Evolutionary conservation across 2,113 vertebrate genomes (phyloP).

Genomic region (Malaclemys terrapin): DNA sequence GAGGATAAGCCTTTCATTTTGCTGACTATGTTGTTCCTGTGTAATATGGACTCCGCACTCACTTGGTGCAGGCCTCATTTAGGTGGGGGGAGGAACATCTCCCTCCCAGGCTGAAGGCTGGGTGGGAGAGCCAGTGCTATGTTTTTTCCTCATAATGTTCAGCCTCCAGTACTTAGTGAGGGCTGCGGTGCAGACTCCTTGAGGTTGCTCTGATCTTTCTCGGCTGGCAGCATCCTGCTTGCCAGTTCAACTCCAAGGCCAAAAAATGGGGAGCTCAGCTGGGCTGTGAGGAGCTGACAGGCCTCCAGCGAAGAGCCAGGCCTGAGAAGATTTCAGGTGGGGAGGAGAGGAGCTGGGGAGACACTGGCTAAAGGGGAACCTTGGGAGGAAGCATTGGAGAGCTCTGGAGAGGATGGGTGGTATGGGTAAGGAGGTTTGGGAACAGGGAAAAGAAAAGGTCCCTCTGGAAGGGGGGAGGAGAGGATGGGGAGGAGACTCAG

Average conservation of each 20-base stretch:
- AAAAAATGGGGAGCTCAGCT: background rate
- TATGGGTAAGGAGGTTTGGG: background rate
- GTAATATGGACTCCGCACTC: background rate
- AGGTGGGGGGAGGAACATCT: background rate
- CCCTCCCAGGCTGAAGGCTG: background rate
- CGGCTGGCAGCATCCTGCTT: background rate
- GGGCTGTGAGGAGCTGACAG: background rate
- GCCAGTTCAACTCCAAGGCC: background rate
- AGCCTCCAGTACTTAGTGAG: background rate
- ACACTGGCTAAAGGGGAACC: background rate
- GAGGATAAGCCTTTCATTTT: background rate
- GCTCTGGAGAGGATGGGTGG: background rate
- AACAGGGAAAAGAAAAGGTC: background rate
- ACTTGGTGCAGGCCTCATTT: background rate
- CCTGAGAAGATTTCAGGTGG: background rate
- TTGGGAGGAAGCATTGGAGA: background rate
- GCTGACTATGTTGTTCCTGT: background rate
- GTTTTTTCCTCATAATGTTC: background rate
- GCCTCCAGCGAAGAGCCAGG: background rate
- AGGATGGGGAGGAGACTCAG: background rate
- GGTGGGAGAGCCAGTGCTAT: background rate
- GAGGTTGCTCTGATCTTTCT: background rate
- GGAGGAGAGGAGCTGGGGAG: background rate
- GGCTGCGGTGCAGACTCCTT: background rate
- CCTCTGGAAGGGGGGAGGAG: background rate